Conservation (phyloP, 2,113 vertebrate genomes). For the Sinocyclocheilus grahami region DNA sequence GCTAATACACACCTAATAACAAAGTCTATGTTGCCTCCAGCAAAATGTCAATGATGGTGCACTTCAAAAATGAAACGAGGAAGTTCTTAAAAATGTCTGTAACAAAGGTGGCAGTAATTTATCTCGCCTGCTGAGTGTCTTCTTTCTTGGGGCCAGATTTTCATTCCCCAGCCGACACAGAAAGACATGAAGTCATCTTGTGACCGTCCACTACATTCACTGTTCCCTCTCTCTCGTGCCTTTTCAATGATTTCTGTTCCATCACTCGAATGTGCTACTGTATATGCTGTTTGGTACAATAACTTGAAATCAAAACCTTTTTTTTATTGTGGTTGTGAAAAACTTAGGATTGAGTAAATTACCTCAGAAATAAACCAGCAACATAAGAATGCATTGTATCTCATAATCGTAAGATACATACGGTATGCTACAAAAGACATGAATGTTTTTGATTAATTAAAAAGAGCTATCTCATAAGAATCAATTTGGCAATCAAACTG, state of each 20-base stretch:
- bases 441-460: no score
- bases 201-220: not conserved
- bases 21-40: constrained; percentile 29
- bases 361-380: not conserved
- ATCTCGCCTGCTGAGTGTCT: not conserved
- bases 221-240: not conserved
- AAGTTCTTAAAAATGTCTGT: constrained; percentile 36
- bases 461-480: no score
- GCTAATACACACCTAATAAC: constrained; percentile 12
- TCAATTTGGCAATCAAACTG: not conserved
- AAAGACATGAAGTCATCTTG: not conserved
- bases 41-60: constrained; percentile 47
- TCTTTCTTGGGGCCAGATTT: constrained; percentile 13
- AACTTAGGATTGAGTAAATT: not conserved
- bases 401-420: no score
- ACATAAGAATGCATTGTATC: not conserved
- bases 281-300: not conserved
- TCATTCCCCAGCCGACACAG: not conserved
- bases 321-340: not conserved
- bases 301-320: not conserved
- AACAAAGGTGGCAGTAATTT: constrained; percentile 15
- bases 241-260: not conserved
- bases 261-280: not conserved
- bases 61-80: constrained; percentile 43
- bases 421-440: no score